phyloP scores from a whole-genome alignment of 1,140 invertebrate species.

The Belonocnema kinseyi region DNA sequence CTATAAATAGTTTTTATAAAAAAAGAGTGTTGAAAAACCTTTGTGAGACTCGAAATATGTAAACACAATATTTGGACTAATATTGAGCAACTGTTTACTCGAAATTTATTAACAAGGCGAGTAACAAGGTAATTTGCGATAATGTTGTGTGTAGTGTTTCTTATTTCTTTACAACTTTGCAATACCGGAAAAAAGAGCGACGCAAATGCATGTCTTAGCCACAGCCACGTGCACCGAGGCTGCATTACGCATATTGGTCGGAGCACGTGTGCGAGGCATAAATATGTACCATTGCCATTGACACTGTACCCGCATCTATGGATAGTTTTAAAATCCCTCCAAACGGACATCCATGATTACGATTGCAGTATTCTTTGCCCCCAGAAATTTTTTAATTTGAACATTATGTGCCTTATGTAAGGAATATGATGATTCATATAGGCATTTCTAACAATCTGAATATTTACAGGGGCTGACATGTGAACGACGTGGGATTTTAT shows the following conservation, averaged over 20 bases:
- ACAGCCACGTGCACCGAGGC: constrained; percentile 53
- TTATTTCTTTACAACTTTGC: not conserved
- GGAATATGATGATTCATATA: too few relatives aligned
- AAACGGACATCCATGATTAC: too few relatives aligned
- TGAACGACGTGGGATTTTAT: too few relatives aligned
- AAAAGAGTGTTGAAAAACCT: too few relatives aligned
- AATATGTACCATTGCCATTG: constrained; percentile 34
- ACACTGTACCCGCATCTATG: not conserved
- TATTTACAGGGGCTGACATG: too few relatives aligned
- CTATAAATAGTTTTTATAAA: too few relatives aligned
- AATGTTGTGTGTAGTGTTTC: not conserved
- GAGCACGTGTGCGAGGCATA: constrained; percentile 53
- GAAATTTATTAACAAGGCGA: not conserved
- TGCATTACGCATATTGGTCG: constrained; percentile 49
- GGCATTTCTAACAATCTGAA: too few relatives aligned
- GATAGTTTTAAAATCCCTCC: not conserved
- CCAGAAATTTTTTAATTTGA: too few relatives aligned
- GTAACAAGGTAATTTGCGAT: not conserved
- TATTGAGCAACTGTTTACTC: not conserved
- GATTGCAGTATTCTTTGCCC: too few relatives aligned
- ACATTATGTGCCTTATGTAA: too few relatives aligned
- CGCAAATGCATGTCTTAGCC: not conserved
- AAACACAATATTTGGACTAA: not conserved
- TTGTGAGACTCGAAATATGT: too few relatives aligned
- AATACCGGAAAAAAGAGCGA: constrained; percentile 4